Evolutionary conservation across 2,113 vertebrate genomes (phyloP), one percentile per base, ranked within the genome.

Genomic region (Entosphenus tridentatus): DNA sequence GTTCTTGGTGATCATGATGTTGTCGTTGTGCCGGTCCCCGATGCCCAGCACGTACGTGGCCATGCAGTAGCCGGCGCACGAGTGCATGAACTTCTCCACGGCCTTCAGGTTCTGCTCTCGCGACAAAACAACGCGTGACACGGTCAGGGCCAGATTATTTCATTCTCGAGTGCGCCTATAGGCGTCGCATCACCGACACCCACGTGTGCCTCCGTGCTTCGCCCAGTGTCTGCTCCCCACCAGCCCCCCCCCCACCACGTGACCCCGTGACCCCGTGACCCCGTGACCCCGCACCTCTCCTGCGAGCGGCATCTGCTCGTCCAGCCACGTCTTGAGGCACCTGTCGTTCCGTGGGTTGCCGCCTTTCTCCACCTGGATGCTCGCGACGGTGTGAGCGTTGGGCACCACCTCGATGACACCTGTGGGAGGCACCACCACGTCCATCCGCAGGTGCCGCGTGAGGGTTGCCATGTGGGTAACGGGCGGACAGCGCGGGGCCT

Each of bases 371-470:
- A 96, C 90, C 10, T 98, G 93, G 75, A 98, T 97, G 80, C 93
- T 93, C 59, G 93, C 93, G 57, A 98, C 96, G 14, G 93, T 98
- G n/a, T 84, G 90, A 71, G 95, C 91, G 9, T 98, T 88, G 75
- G 95, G 95, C 56, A 98, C 95, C 3, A 95, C 96, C 80, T 97
- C 88, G 0, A 98, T 97, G 87, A 98, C 96, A 71, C 95, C 95
- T 98, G 56, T 2, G 69, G 10, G n/a, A 70, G 74, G 14, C 14
- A 4, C n/a, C 57, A 6, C 57, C 65, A 55, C 7, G 18, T 12
- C 8, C 67, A 65, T 9, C 62, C n/a, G n/a, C n/a, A 2, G 62
- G n/a, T 21, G n/a, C 62, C n/a, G 10, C 21, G 62, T 65, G 18
- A 16, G 59, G 18, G 18, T 16, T 16, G 18, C 14, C 59, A 9